Evolutionary conservation across 2,113 vertebrate species (phyloP).

Genomic region (Nansenia antarctica): DNA sequence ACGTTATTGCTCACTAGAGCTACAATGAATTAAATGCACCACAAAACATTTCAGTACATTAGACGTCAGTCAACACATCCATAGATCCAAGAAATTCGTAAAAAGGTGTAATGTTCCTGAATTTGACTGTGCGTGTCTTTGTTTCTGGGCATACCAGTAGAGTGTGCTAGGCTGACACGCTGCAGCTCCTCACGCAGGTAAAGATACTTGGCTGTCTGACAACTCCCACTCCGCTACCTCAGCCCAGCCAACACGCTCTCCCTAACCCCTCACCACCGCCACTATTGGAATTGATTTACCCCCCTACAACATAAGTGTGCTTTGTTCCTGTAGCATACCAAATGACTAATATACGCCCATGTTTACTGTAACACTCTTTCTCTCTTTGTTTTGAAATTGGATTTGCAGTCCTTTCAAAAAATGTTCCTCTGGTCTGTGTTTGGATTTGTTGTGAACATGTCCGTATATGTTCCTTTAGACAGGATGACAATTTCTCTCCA

Average conservation of each 20-base stretch:
- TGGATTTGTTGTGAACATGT: no score
- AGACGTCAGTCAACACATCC: neutral
- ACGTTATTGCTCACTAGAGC: no score
- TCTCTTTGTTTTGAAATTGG: neutral
- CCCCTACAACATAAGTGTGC: neutral
- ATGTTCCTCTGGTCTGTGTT: neutral
- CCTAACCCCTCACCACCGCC: neutral
- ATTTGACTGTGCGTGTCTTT: neutral
- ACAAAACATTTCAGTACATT: neutral
- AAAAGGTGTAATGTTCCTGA: no score
- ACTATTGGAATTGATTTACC: neutral
- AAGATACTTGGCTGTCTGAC: constrained; percentile 3
- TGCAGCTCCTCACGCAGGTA: constrained; percentile 11
- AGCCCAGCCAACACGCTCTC: neutral
- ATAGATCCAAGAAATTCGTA: no score
- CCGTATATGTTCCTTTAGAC: neutral
- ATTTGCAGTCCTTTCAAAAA: neutral
- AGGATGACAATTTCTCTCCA: neutral
- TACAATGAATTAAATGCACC: neutral
- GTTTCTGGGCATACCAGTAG: constrained; percentile 36
- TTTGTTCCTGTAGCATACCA: neutral
- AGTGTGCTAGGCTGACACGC: constrained; percentile 40
- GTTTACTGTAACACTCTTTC: neutral
- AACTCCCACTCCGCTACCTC: neutral
- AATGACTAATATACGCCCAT: neutral